These are phyloP conservation scores for Drosophila persimilis DNA, from an alignment of 1,140 invertebrate genomes.

Conservation along the genomic window DNA sequence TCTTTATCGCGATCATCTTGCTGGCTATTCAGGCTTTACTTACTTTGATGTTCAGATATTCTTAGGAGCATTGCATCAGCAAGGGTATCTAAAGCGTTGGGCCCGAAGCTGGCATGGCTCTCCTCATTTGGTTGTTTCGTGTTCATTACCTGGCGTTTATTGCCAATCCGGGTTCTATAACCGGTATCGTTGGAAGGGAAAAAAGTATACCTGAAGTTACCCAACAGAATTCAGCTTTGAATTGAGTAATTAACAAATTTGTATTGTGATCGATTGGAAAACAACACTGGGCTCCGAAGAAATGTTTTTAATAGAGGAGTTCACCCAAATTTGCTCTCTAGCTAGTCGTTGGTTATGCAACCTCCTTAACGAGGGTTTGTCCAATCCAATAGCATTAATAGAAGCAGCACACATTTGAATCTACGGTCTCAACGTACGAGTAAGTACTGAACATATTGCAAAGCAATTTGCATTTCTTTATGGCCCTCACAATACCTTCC, in stretches of 20 bases:
- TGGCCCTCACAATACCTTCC: slow-evolving; percentile 36
- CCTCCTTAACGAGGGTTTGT: too few species aligned
- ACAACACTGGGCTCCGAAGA: neutral
- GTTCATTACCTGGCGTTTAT: slow-evolving; percentile 9
- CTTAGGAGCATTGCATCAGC: too few species aligned
- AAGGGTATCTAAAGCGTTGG: too few species aligned
- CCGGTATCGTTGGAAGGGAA: neutral
- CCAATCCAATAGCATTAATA: neutral
- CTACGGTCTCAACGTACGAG: neutral
- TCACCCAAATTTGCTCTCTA: too few species aligned
- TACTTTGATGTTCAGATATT: too few species aligned
- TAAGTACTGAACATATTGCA: slow-evolving; percentile 17
- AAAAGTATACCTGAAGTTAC: neutral
- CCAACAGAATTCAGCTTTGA: slow-evolving; percentile 5
- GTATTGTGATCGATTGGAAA: slow-evolving; percentile 13
- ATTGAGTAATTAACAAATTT: slow-evolving; percentile 19
- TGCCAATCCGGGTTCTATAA: slow-evolving; percentile 33
- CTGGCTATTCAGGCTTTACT: too few species aligned
- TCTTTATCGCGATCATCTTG: too few species aligned
- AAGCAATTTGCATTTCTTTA: slow-evolving; percentile 57
- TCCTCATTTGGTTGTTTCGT: slow-evolving; percentile 8
- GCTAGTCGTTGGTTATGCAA: too few species aligned
- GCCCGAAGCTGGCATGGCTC: too few species aligned
- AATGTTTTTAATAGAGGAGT: neutral
- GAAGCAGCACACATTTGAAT: too few species aligned